These are phyloP conservation scores for Rhabdomys pumilio DNA, from an alignment of 2,797 vertebrate genomes.

Conservation along the genomic window DNA sequence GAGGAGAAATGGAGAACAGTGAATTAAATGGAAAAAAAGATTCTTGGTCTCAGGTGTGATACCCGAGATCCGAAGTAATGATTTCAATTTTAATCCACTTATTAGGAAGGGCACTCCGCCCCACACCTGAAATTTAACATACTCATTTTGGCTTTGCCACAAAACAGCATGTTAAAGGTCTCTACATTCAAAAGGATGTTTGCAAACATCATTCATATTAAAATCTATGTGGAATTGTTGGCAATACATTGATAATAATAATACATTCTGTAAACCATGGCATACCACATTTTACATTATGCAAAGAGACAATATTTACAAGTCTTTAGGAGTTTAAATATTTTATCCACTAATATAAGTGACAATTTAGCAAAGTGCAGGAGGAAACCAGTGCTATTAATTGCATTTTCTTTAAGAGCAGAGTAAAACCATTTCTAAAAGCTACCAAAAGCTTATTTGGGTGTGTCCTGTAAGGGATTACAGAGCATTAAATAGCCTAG, in stretches of 20 bases:
- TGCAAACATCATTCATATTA: conserved; percentile 90
- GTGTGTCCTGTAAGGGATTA: conserved; percentile 85
- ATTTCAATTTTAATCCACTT: conserved; percentile 84
- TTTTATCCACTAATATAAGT: conserved; percentile 84
- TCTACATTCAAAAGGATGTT: conserved; percentile 92
- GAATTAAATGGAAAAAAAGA: conserved; percentile 71
- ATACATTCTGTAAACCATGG: conserved; percentile 98
- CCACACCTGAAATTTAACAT: conserved; percentile 91
- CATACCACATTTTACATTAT: conserved; percentile 95
- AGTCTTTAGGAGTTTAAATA: conserved; percentile 88
- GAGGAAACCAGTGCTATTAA: conserved; percentile 89
- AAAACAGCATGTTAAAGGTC: conserved; percentile 91
- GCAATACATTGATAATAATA: conserved; percentile 93
- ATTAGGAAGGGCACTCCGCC: conserved; percentile 92
- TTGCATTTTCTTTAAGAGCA: conserved; percentile 88
- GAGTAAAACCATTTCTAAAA: conserved; percentile 85
- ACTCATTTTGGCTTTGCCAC: conserved; percentile 93
- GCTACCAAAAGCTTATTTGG: conserved; percentile 87
- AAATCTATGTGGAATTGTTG: conserved; percentile 93
- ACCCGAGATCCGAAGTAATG: conserved; percentile 74
- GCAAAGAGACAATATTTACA: conserved; percentile 96
- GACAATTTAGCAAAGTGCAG: conserved; percentile 91
- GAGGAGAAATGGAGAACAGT: conserved; percentile 53
- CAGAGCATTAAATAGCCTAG: conserved; percentile 80
- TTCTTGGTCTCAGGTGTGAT: conserved; percentile 76